phyloP scores from a whole-genome alignment of 2,797 vertebrate genomes.

The Sphenopsis melanotis region DNA sequence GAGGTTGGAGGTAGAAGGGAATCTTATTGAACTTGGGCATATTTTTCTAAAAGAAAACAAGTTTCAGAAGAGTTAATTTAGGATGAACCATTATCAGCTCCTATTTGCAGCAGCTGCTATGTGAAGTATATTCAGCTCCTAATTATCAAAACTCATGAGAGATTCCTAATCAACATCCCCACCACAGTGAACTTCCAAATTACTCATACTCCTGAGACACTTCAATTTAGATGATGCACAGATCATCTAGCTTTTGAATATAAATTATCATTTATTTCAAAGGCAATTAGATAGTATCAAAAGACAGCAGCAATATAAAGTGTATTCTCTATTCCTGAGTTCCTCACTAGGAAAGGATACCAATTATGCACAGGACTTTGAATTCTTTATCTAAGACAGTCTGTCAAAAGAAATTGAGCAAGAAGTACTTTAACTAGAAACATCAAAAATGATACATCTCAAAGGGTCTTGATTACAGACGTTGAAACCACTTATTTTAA shows the following conservation, averaged over 20 bases:
- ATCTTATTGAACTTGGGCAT: constrained; percentile 99
- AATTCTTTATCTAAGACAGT: not conserved
- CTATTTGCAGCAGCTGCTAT: not conserved
- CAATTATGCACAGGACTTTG: not conserved
- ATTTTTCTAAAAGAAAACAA: constrained; percentile 88
- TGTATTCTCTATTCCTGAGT: not conserved
- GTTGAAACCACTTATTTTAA: not conserved
- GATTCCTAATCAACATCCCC: constrained; percentile 3
- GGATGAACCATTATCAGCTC: not conserved
- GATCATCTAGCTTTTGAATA: not conserved
- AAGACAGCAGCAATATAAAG: not conserved
- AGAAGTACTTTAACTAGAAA: not conserved
- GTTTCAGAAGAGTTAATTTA: not conserved
- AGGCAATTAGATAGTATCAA: not conserved
- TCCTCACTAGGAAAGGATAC: not conserved
- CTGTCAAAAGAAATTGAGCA: not conserved
- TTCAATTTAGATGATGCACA: not conserved
- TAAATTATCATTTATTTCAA: constrained; percentile 5
- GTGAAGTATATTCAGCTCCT: constrained; percentile 6
- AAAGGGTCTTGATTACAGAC: not conserved
- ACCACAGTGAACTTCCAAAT: not conserved
- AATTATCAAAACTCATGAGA: constrained; percentile 18
- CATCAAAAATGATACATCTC: not conserved
- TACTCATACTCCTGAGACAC: not conserved
- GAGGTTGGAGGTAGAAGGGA: constrained; percentile 99